Evolutionary conservation across 2,888 invertebrate genomes (phyloP), one percentile per base, ranked within the genome.

Genomic region (Drosophila paranaensis): DNA sequence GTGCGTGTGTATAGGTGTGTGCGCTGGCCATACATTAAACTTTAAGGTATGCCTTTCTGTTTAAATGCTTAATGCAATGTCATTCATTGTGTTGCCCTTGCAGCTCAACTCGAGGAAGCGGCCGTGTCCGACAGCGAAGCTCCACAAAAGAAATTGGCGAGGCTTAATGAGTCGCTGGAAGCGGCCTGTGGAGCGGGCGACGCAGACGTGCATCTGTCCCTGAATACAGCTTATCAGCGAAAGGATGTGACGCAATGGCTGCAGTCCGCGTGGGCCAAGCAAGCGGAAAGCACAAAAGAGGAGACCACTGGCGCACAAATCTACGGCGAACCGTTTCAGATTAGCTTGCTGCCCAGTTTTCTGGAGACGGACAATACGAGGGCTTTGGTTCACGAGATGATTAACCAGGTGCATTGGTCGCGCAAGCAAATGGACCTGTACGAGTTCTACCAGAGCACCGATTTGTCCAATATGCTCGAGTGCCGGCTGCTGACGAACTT

Each of bases 371-470:
- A 93, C 30, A 93, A 95, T 37, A 94, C 95, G 60, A 94, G 95
- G 57, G 94, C 95, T 60, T 93, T 96, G 27, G 93, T 95, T 14
- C 93, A 95, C 45, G 95, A 96, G 88, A 96, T 96, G 93, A 94
- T 95, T 78, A 93, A 95, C 57, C 94, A 95, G 2, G 88, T 96
- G 25, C 94, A 95, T 70, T 96, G 97, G 94, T 94, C 95, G 3
- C 94, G 95, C 61, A 96, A 97, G 88, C 96, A 95, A 91, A 96
- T 97, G 95, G 98, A 98, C 90, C 93, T 98, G 27, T 98, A 97
- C 89, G 97, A 97, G 92, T 97, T 97, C 91, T 95, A 96, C 85
- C 97, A 98, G 93, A 96, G 96, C 1, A 94, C 94, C 3, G 97
- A 97, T 91, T 93, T 97, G 39, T 94, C 95, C 0, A 94, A 93